Percentiles rank a stretch among this genome's conserved stretches.
These are phyloP conservation scores for Hirtodrosophila histrioides DNA, from an alignment of 2,888 invertebrate genomes.

Conservation along the genomic window DNA sequence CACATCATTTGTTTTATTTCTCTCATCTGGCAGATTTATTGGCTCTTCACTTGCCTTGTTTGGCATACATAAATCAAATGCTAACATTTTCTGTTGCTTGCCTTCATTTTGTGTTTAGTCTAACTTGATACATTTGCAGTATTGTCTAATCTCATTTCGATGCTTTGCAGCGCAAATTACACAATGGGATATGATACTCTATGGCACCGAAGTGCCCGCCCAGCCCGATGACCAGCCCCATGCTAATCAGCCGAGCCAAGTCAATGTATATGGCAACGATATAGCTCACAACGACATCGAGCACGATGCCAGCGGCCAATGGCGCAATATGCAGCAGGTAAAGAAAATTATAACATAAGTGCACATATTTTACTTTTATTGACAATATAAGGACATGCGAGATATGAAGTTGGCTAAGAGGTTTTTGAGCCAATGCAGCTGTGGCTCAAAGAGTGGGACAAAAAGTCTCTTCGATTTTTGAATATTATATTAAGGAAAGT, in stretches of 20 bases:
- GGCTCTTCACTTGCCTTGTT: conserved; percentile 41
- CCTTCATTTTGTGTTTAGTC: conserved; percentile 25
- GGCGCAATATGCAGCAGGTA: conserved; percentile 88
- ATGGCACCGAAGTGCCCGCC: conserved; percentile 89
- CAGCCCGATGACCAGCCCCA: conserved; percentile 85
- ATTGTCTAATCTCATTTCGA: conserved; percentile 26
- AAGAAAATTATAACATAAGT: conserved; percentile 30
- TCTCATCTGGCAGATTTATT: conserved; percentile 62
- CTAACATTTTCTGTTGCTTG: conserved; percentile 46
- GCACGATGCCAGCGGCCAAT: conserved; percentile 86
- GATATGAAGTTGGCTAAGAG: no score
- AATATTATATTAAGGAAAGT: no score
- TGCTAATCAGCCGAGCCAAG: conserved; percentile 68
- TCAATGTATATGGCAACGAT: conserved; percentile 84
- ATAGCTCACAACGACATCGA: conserved; percentile 87
- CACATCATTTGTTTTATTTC: conserved; percentile 58
- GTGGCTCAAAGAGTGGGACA: no score
- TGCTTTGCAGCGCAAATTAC: conserved; percentile 86
- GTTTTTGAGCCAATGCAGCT: no score
- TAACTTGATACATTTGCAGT: conserved; percentile 10
- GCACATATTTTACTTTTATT: background rate
- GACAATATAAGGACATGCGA: background rate
- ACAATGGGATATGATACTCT: conserved; percentile 93
- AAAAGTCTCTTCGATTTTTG: no score
- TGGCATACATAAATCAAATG: conserved; percentile 54